Percentiles rank a stretch among this genome's conserved stretches.
Evolutionary conservation across 1,140 invertebrate species (phyloP).

Genomic region (Penaeus indicus): DNA sequence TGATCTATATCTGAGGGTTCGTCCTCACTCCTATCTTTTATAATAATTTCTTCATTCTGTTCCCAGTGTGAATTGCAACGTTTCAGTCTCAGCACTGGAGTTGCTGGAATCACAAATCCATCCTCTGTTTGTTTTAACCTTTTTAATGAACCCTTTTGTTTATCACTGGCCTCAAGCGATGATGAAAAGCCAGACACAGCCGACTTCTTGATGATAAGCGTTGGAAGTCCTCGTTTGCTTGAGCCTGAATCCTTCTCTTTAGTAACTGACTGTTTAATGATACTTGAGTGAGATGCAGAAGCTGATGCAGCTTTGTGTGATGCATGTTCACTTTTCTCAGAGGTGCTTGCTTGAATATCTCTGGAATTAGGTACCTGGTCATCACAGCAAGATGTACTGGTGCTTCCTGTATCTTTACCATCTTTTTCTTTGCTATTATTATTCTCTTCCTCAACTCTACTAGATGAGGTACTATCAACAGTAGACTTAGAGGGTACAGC

Average conservation of each 20-base stretch:
- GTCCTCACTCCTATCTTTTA: too few relatives aligned
- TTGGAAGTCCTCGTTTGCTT: conserved; percentile 36
- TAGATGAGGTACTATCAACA: not conserved
- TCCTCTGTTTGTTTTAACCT: conserved; percentile 35
- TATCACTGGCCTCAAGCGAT: conserved; percentile 35
- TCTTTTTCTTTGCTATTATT: conserved; percentile 22
- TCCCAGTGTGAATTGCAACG: conserved; percentile 51
- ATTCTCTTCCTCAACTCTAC: not conserved
- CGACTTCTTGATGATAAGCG: conserved; percentile 47
- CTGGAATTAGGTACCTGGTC: too few relatives aligned
- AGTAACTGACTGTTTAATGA: not conserved
- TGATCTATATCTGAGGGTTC: too few relatives aligned
- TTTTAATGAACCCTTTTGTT: not conserved
- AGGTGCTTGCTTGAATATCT: not conserved
- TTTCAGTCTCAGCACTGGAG: conserved; percentile 40
- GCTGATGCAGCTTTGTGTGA: not conserved
- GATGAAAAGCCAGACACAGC: conserved; percentile 46
- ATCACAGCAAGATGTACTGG: too few relatives aligned
- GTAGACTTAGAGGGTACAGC: not conserved
- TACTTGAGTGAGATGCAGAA: not conserved
- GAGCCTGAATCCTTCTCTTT: not conserved
- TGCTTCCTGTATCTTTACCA: not conserved
- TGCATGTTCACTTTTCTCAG: not conserved
- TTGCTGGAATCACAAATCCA: conserved; percentile 46
- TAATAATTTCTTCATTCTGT: conserved; percentile 12